Base-by-base conservation (phyloP, 2,113 vertebrate species). In the Ariopsis seemanni region DNA sequence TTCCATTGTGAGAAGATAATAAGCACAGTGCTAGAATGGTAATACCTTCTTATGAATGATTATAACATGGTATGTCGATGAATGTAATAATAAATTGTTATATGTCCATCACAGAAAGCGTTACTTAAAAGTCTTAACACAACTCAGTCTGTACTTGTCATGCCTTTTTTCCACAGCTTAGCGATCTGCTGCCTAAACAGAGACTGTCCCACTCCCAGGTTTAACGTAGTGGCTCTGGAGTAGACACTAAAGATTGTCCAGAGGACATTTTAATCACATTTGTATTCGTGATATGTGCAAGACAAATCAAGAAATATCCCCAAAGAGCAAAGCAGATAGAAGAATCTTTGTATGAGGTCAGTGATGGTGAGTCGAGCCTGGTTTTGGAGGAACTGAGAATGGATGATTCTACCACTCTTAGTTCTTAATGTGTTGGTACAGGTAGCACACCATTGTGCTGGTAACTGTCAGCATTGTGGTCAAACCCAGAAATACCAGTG, bases 301-400 rank as follows among this genome's bases (percentile, higher is more conserved):
- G 25, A 85, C n/a, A 58, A 20, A 42, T 85, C 67, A 10, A 85
- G 5, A 60, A 85, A 85, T 22, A 85, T 74, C 18, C 67, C 83
- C 7, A 15, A 8, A 1, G 69, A 57, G 69, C 69, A 74, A 58
- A 85, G 27, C 12, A 60, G 25, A 34, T 85, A 50, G 71, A 75
- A 71, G 15, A 62, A 7, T 17, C 84, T 71, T 75, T 85, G 84
- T 25, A 85, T 4, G 1, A 85, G 2, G 18, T 53, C 30, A 17
- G 30, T 58, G 67, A 74, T n/a, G 53, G 71, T 62, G 34, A 78
- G 58, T 85, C 42, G 9, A 25, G 52, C 1, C 25, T 65, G 84
- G 53, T 78, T 85, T 60, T 53, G 22, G 25, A 85, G 58, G 55
- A 22, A 7, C 34, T 85, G 71, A 52, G 57, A 62, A 22, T 74